Evolutionary conservation across 2,888 invertebrate genomes (phyloP).

Genomic region (Xanthia icteritia): DNA sequence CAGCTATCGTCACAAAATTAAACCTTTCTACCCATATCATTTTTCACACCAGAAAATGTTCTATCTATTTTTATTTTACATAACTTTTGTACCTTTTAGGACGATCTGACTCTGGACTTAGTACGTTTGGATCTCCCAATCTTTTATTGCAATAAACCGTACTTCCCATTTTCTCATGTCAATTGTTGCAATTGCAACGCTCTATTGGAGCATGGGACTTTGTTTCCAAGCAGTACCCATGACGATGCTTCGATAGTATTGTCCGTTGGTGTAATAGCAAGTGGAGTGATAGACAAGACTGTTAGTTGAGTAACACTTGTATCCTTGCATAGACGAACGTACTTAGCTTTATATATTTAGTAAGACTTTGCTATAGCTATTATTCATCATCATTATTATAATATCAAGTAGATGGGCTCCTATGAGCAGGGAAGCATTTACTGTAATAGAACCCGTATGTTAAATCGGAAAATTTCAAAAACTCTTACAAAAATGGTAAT

Average conservation of each 20-base stretch:
- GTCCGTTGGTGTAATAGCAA: slow-evolving; percentile 50
- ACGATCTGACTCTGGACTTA: background rate
- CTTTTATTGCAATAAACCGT: slow-evolving; percentile 46
- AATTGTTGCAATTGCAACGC: slow-evolving; percentile 86
- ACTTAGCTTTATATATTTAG: slow-evolving; percentile 1
- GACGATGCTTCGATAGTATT: slow-evolving; percentile 75
- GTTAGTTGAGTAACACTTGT: slow-evolving; percentile 31
- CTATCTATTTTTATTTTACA: background rate
- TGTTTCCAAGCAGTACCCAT: slow-evolving; percentile 82
- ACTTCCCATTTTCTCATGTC: slow-evolving; percentile 84
- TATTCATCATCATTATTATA: background rate
- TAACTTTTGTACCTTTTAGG: background rate
- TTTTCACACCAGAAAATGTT: background rate
- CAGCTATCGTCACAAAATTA: background rate
- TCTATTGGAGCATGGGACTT: slow-evolving; percentile 87
- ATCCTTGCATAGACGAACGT: background rate
- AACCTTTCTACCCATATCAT: background rate
- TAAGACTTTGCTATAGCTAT: background rate
- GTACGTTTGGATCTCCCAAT: slow-evolving; percentile 22
- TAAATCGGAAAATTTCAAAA: too few species aligned
- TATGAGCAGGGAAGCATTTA: background rate
- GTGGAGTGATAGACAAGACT: slow-evolving; percentile 48
- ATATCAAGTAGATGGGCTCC: background rate
- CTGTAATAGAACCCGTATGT: background rate
- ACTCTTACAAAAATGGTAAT: background rate